Percentiles rank a stretch among this genome's conserved stretches.
Evolutionary conservation across 2,113 vertebrate genomes (phyloP).

Genomic region (Nycticorax nycticorax): DNA sequence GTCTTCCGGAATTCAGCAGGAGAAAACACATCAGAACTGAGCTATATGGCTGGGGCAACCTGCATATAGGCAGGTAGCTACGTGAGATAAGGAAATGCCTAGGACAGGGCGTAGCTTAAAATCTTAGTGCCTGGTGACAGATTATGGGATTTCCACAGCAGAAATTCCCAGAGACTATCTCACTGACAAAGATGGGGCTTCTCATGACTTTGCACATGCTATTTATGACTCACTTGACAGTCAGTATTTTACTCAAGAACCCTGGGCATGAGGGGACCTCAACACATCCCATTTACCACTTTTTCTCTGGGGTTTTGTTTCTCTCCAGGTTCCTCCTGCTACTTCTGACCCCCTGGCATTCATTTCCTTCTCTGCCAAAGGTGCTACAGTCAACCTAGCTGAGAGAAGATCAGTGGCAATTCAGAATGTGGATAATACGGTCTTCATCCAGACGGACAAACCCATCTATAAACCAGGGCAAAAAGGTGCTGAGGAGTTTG

Average conservation of each 20-base stretch:
- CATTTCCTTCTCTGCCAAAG: constrained; percentile 62
- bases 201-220: background rate
- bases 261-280: background rate
- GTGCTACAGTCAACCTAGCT: background rate
- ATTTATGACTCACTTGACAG: background rate
- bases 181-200: background rate
- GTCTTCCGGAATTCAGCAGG: background rate
- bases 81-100: background rate
- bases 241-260: background rate
- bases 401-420: constrained; percentile 63
- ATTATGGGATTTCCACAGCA: background rate
- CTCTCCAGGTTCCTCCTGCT: constrained; percentile 53
- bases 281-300: background rate
- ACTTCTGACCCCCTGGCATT: constrained; percentile 46
- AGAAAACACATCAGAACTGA: background rate
- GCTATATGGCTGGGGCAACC: background rate
- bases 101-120: background rate
- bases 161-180: background rate
- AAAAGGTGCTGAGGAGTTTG: constrained; percentile 32
- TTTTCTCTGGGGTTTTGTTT: background rate
- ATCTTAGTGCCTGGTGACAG: background rate
- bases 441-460: constrained; percentile 64
- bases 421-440: background rate
- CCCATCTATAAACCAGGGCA: constrained; percentile 65
- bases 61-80: background rate